A percentile compares a stretch with the other conserved stretches of the same genome.
Conservation (phyloP, 2,797 vertebrate species). For the Gouania willdenowi region DNA sequence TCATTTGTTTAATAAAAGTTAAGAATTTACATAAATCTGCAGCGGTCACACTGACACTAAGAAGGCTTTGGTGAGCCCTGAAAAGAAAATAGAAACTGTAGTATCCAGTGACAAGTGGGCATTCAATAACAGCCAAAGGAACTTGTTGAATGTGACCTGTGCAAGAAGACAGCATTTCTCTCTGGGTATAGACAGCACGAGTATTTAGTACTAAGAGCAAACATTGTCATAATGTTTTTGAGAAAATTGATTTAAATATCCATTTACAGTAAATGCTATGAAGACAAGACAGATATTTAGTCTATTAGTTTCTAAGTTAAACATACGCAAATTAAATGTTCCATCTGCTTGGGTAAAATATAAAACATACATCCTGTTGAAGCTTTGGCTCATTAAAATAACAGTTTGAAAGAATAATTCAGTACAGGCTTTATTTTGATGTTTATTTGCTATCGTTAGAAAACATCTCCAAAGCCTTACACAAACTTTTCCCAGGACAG, state of each 20-base stretch:
- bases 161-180: slow-evolving; percentile 53
- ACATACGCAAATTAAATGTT: too few relatives aligned
- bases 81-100: slow-evolving; percentile 40
- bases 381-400: too few relatives aligned
- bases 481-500: slow-evolving; percentile 57
- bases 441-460: slow-evolving; percentile 33
- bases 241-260: too few relatives aligned
- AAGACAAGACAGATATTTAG: too few relatives aligned
- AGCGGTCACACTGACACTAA: slow-evolving; percentile 41
- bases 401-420: slow-evolving; percentile 63
- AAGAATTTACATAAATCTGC: slow-evolving; percentile 48
- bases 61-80: slow-evolving; percentile 22
- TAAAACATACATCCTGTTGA: slow-evolving; percentile 24
- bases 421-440: slow-evolving; percentile 43
- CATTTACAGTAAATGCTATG: too few relatives aligned
- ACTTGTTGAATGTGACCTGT: slow-evolving; percentile 56
- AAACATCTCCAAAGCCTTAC: slow-evolving; percentile 46
- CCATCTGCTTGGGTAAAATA: too few relatives aligned
- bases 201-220: slow-evolving; percentile 20
- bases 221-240: too few relatives aligned
- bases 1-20: slow-evolving; percentile 63
- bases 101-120: slow-evolving; percentile 52
- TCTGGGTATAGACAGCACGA: slow-evolving; percentile 32
- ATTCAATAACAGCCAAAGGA: slow-evolving; percentile 34
- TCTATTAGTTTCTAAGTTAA: too few relatives aligned